Percentiles rank a stretch among this genome's conserved stretches.
Conservation (phyloP, 2,888 invertebrate species). For the Pollenia angustigena region DNA sequence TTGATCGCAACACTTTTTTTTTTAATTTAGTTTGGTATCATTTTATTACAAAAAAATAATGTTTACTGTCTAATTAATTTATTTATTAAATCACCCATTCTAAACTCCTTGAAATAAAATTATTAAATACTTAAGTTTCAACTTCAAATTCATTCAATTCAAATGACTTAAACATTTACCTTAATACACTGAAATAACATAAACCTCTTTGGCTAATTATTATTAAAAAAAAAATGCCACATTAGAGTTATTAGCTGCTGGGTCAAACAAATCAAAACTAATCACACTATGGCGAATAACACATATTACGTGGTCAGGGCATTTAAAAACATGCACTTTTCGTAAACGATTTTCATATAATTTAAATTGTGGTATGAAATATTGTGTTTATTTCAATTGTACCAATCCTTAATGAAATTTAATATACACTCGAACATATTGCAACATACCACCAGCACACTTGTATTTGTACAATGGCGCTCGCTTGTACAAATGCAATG, state of each 20-base stretch:
- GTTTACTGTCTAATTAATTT: too few species aligned
- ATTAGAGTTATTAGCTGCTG: conserved; percentile 64
- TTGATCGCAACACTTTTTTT: too few species aligned
- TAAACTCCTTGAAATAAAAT: too few species aligned
- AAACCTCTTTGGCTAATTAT: conserved; percentile 49
- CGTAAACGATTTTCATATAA: conserved; percentile 55
- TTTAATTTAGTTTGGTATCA: too few species aligned
- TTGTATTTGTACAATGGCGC: too few species aligned
- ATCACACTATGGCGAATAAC: conserved; percentile 61
- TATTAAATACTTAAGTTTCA: background rate
- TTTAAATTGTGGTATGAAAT: conserved; percentile 52
- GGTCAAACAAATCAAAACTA: conserved; percentile 69
- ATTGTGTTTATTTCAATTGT: conserved; percentile 70
- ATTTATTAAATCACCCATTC: too few species aligned
- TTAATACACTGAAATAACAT: conserved; percentile 25
- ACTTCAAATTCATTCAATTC: background rate
- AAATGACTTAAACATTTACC: conserved; percentile 23
- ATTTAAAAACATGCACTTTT: conserved; percentile 59
- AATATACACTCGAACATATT: conserved; percentile 66
- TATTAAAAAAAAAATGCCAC: conserved; percentile 37
- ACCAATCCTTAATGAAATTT: conserved; percentile 70
- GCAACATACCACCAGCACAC: conserved; percentile 43
- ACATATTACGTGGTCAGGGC: conserved; percentile 59
- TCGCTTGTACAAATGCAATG: conserved; percentile 1
- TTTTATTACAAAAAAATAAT: too few species aligned